Evolutionary conservation across 2,888 invertebrate genomes (phyloP).

Genomic region (Chaitophorus viminalis): DNA sequence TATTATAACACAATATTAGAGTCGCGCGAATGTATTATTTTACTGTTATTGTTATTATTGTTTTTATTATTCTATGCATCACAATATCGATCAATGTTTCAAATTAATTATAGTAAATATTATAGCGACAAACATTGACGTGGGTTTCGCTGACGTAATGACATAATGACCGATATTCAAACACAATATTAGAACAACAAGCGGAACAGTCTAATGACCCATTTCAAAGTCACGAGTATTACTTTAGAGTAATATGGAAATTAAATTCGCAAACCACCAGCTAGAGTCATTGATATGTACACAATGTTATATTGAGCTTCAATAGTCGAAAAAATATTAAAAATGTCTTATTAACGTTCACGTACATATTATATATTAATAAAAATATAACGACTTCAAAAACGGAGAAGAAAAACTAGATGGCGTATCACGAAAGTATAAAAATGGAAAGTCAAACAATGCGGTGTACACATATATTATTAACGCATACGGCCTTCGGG

Average conservation of each 20-base stretch:
- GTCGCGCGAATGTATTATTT: not conserved
- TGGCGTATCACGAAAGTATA: not conserved
- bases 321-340: not conserved
- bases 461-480: not conserved
- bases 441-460: not conserved
- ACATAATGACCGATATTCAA: not conserved
- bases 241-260: not conserved
- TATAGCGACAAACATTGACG: not conserved
- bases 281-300: not conserved
- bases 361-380: no score
- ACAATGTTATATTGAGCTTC: not conserved
- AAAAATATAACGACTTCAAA: not conserved
- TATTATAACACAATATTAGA: not conserved
- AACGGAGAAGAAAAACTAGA: not conserved
- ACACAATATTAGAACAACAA: not conserved
- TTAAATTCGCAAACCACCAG: not conserved
- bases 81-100: not conserved
- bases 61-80: not conserved
- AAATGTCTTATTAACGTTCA: not conserved
- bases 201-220: not conserved
- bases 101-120: not conserved
- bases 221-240: not conserved
- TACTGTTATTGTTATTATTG: not conserved
- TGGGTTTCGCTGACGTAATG: not conserved
- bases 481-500: not conserved